Base-by-base conservation (phyloP, 2,888 invertebrate genomes). In the Aelia acuminata region DNA sequence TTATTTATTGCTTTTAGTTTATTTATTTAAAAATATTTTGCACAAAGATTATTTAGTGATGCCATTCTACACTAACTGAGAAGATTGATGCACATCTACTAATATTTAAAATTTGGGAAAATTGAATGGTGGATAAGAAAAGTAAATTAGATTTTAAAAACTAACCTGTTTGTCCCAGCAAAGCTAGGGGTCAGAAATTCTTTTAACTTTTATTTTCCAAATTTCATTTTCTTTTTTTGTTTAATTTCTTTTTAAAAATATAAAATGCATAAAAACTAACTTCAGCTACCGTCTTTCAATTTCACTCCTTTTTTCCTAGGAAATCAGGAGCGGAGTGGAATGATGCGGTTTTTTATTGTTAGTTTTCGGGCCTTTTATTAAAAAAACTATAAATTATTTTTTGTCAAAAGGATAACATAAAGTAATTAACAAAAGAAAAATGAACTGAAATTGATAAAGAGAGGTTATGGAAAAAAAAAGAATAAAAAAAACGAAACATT, bases 101-200 rank as follows among this genome's bases (percentile, higher is more conserved):
- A 80, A 43, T 22, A 43, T 43, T 80, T 11, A 80, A 70, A 70
- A 70, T 70, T 31, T 20, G 80, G 80, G 20, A 75, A 70, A 80
- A 80, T 80, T 80, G 43, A 80, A 80, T 80, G 39, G 43, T 80
- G 80, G 80, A 80, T 80, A 80, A 80, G 80, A 80, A 80, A 80
- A 80, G 43, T 80, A 80, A 80, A 80, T 80, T 80, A 80, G 80
- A 80, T 80, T 80, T 80, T 80, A 80, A 84, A 35, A 88, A 88
- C 88, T 88, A 84, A 88, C 88, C 88, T 88, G 84, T 84, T 53
- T 84, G 47, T 88, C 88, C 88, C 88, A 53, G 88, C 88, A 88
- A 84, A 43, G 57, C 88, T 88, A 88, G 84, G 88, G 88, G 63
- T 88, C 84, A 88, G 88, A 88, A 88, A 47, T 31, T 84, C 84